Conservation (phyloP, 2,888 invertebrate genomes). For the Volucella inflata region DNA sequence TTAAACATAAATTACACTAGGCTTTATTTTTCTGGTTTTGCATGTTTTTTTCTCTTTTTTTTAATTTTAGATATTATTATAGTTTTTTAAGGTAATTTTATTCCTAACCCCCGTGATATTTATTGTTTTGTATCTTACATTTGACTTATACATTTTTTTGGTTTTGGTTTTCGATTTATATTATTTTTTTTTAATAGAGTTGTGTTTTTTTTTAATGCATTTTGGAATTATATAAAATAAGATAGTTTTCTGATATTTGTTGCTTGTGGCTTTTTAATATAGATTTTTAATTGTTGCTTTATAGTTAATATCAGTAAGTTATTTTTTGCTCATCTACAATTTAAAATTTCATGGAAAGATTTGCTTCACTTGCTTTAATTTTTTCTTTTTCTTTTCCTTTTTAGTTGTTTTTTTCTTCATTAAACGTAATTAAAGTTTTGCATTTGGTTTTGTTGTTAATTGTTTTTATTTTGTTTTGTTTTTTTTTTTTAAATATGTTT, state of each 20-base stretch:
- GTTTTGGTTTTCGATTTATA: conserved; percentile 54
- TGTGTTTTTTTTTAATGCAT: conserved; percentile 54
- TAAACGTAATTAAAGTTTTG: conserved; percentile 31
- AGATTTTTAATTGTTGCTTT: neutral
- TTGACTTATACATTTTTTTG: conserved; percentile 51
- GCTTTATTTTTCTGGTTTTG: conserved; percentile 43
- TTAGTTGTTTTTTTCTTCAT: conserved; percentile 32
- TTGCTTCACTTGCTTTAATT: conserved; percentile 22
- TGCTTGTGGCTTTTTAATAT: conserved; percentile 6
- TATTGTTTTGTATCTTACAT: conserved; percentile 50
- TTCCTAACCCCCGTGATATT: conserved; percentile 68
- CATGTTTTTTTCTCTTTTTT: conserved; percentile 38
- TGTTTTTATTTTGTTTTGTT: conserved; percentile 34
- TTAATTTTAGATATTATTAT: conserved; percentile 52
- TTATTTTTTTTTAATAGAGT: conserved; percentile 70
- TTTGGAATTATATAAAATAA: conserved; percentile 70
- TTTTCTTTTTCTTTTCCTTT: conserved; percentile 17
- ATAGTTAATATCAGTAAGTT: conserved; percentile 56
- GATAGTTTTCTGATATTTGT: conserved; percentile 61
- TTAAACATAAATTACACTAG: conserved; percentile 68
- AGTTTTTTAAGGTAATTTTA: conserved; percentile 55
- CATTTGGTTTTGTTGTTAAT: neutral
- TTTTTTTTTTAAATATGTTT: conserved; percentile 61
- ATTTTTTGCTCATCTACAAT: conserved; percentile 58
- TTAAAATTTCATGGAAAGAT: conserved; percentile 66